Evolutionary conservation across 2,888 invertebrate genomes (phyloP).

Genomic region (Melanostoma mellinum): DNA sequence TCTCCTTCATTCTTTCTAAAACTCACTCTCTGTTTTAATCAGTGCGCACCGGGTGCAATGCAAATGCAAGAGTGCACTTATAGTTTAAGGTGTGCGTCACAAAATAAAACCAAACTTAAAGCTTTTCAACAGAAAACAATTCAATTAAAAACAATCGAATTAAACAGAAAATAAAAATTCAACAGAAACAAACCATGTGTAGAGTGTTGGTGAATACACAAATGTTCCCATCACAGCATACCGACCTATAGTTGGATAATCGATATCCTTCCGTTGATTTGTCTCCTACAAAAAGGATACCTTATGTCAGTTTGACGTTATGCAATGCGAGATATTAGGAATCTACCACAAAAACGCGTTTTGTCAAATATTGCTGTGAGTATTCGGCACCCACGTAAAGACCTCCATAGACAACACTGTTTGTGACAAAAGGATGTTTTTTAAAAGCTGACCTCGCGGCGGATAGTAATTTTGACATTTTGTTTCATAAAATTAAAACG

Average conservation of each 20-base stretch:
- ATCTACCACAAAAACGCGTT: conserved; percentile 85
- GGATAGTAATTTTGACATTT: conserved; percentile 55
- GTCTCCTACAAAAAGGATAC: conserved; percentile 53
- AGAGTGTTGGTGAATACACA: conserved; percentile 85
- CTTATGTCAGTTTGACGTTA: conserved; percentile 24
- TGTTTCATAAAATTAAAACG: background rate
- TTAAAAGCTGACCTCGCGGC: conserved; percentile 77
- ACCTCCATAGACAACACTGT: conserved; percentile 87
- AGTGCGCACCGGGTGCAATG: conserved; percentile 1
- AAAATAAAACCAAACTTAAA: conserved; percentile 42
- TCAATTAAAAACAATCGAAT: conserved; percentile 19
- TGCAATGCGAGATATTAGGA: conserved; percentile 6
- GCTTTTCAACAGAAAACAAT: conserved; percentile 24
- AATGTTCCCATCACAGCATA: conserved; percentile 85
- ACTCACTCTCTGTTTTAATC: conserved; percentile 8
- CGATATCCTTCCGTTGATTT: conserved; percentile 80
- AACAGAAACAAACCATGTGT: conserved; percentile 83
- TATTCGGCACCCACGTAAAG: conserved; percentile 91
- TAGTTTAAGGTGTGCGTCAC: conserved; percentile 29
- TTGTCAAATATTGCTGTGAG: conserved; percentile 89
- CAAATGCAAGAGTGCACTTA: conserved; percentile 46
- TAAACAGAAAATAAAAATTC: conserved; percentile 34
- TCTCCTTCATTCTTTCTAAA: background rate
- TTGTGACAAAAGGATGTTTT: conserved; percentile 83
- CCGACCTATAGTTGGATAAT: conserved; percentile 83